Evolutionary conservation across 2,113 vertebrate genomes (phyloP).

Genomic region (Nymphicus hollandicus): DNA sequence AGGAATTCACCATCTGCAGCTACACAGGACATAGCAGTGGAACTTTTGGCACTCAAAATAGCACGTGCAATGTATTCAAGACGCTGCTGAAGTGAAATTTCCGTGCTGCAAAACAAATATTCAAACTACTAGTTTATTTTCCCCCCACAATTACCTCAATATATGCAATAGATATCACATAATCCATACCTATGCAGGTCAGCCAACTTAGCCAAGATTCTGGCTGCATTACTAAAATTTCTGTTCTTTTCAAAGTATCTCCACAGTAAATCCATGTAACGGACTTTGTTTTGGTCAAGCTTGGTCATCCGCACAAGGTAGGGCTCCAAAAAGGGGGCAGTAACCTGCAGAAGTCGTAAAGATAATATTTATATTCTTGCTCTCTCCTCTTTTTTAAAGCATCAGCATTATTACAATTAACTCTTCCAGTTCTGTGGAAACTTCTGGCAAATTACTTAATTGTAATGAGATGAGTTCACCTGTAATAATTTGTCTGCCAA

Average conservation of each 20-base stretch:
- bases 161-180: not conserved
- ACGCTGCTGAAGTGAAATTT: slow-evolving; percentile 93
- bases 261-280: slow-evolving; percentile 97
- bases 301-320: slow-evolving; percentile 94
- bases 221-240: slow-evolving; percentile 91
- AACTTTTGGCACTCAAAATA: slow-evolving; percentile 97
- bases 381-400: not conserved
- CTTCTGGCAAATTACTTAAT: not conserved
- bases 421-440: not conserved
- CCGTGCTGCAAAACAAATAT: slow-evolving; percentile 78
- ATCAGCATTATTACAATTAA: not conserved
- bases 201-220: slow-evolving; percentile 88
- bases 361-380: not conserved
- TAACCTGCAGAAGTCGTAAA: slow-evolving; percentile 76
- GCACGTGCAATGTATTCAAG: slow-evolving; percentile 94
- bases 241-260: slow-evolving; percentile 95
- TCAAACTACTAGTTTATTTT: not conserved
- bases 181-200: slow-evolving; percentile 90
- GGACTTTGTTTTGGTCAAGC: slow-evolving; percentile 94
- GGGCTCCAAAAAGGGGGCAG: slow-evolving; percentile 92
- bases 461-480: slow-evolving; percentile 69
- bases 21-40: slow-evolving; percentile 86
- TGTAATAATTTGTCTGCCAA: slow-evolving; percentile 92
- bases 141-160: not conserved
- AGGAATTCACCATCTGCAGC: slow-evolving; percentile 95